Conservation (phyloP, 2,888 invertebrate genomes). For the Myopa tessellatipennis region DNA sequence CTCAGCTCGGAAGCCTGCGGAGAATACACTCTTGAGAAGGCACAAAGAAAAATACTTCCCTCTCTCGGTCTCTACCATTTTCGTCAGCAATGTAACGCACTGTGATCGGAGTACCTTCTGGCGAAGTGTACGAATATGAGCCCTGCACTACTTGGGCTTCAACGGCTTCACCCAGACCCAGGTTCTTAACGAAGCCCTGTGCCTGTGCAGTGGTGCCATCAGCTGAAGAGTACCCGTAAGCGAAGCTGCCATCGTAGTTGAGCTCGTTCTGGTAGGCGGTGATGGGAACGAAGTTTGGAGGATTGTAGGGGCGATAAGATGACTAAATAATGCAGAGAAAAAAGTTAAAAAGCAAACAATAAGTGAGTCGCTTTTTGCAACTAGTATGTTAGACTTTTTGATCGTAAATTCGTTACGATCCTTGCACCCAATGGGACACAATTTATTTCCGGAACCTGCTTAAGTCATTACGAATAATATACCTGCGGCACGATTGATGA, state of each 20-base stretch:
- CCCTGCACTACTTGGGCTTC: slow-evolving; percentile 82
- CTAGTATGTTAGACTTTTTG: not conserved
- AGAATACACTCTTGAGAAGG: not conserved
- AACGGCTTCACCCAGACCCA: slow-evolving; percentile 74
- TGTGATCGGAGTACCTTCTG: slow-evolving; percentile 78
- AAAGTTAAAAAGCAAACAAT: not conserved
- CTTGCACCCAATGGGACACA: no score
- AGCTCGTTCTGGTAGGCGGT: slow-evolving; percentile 68
- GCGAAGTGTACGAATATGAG: slow-evolving; percentile 79
- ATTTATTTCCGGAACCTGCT: not conserved
- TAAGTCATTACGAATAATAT: not conserved
- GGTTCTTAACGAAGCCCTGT: slow-evolving; percentile 79
- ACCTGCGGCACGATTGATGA: slow-evolving; percentile 55
- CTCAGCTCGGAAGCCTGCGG: slow-evolving; percentile 65
- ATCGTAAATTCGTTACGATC: not conserved
- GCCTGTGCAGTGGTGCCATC: slow-evolving; percentile 85
- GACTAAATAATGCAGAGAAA: slow-evolving; percentile 25
- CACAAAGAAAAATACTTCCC: not conserved
- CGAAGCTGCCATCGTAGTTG: slow-evolving; percentile 67
- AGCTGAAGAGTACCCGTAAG: slow-evolving; percentile 77
- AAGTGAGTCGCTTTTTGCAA: not conserved
- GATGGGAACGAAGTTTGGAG: slow-evolving; percentile 66
- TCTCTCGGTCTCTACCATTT: slow-evolving; percentile 70
- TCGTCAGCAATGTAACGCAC: slow-evolving; percentile 81
- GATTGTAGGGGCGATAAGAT: slow-evolving; percentile 60